phyloP scores from a whole-genome alignment of 2,888 invertebrate genomes.

The Leptopterna dolabrata region DNA sequence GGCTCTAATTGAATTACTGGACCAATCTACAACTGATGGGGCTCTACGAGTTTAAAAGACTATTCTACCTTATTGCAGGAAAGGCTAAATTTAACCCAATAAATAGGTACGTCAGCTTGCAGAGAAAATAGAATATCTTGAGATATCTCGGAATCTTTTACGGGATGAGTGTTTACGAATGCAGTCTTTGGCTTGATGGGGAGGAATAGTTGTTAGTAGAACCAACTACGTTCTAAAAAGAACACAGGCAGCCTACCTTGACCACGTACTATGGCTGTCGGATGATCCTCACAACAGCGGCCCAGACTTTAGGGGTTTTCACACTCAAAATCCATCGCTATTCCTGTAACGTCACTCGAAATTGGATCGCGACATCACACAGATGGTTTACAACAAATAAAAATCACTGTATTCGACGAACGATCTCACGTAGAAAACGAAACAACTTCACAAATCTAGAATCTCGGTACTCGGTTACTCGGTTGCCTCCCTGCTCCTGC shows the following conservation, averaged over 20 bases:
- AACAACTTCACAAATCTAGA: conserved; percentile 3
- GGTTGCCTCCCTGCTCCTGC: conserved; percentile 31
- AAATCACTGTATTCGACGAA: neutral
- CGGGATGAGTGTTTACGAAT: neutral
- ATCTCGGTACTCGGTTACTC: too few relatives aligned
- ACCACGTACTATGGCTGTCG: conserved; percentile 39
- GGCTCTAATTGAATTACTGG: conserved; percentile 25
- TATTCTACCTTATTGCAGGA: conserved; percentile 12
- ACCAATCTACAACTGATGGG: neutral
- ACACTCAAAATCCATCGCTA: neutral
- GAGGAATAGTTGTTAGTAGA: neutral
- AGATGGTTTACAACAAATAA: neutral
- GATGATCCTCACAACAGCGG: conserved; percentile 3
- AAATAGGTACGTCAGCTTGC: conserved; percentile 19
- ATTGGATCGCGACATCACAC: neutral
- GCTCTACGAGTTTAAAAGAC: neutral
- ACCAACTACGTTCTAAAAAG: conserved; percentile 29
- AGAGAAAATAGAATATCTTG: neutral
- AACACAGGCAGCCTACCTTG: conserved; percentile 31
- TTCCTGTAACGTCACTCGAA: neutral
- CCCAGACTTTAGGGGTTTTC: neutral
- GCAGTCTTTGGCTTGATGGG: neutral
- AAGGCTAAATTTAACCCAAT: conserved; percentile 24
- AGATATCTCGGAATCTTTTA: neutral
- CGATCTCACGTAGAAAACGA: conserved; percentile 12